phyloP scores from a whole-genome alignment of 2,797 vertebrate genomes.

The Coluber constrictor region DNA sequence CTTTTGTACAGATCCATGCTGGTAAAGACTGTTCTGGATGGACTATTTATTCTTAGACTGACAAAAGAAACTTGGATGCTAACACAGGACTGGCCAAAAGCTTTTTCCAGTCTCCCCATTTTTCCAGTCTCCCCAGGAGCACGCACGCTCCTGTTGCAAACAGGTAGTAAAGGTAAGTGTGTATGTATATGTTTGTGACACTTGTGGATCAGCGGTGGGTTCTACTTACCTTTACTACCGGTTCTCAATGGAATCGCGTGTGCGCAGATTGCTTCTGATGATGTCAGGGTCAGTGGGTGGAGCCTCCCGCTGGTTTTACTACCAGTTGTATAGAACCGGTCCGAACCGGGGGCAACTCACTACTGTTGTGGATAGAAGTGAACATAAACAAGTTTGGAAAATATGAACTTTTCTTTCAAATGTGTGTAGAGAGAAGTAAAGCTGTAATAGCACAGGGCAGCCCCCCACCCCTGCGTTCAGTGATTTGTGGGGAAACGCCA shows the following conservation, averaged over 20 bases:
- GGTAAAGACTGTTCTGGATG: not conserved
- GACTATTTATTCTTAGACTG: not conserved
- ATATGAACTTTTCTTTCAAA: not conserved
- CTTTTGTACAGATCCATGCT: not conserved
- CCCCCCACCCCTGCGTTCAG: fast-evolving
- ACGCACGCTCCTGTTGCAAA: too few relatives aligned
- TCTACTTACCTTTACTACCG: too few relatives aligned
- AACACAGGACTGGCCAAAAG: not conserved
- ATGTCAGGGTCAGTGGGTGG: too few relatives aligned
- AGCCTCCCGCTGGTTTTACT: too few relatives aligned
- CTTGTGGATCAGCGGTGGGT: not conserved
- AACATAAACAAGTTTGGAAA: not conserved
- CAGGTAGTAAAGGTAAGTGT: too few relatives aligned
- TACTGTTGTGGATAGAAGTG: not conserved
- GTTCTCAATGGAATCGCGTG: too few relatives aligned
- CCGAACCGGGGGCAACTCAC: too few relatives aligned
- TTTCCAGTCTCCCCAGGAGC: not conserved
- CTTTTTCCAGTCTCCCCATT: not conserved
- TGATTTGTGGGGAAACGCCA: not conserved
- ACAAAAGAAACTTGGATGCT: not conserved
- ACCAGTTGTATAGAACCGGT: too few relatives aligned
- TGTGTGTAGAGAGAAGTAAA: not conserved
- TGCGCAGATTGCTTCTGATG: too few relatives aligned
- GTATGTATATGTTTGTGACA: not conserved
- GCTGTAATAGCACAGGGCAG: not conserved